Evolutionary conservation across 1,140 invertebrate species (phyloP).

Genomic region (Caenorhabditis brenneri): DNA sequence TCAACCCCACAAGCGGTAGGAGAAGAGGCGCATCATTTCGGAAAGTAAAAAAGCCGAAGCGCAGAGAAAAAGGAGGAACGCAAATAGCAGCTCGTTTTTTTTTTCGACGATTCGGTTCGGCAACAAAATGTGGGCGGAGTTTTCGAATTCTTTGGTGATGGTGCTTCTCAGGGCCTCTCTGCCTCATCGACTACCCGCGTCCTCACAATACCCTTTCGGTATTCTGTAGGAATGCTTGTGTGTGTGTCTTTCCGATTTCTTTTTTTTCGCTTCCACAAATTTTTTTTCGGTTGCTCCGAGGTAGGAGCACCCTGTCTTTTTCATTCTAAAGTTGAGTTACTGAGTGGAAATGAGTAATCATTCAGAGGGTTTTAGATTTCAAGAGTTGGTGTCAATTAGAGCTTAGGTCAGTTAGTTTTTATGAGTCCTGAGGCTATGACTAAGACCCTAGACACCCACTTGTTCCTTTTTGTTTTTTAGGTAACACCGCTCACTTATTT

Average conservation of each 20-base stretch:
- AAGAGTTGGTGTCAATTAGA: constrained; percentile 3
- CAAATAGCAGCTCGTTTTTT: constrained; percentile 43
- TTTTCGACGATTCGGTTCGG: constrained; percentile 34
- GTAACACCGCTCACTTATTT: background rate
- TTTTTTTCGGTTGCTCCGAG: constrained; percentile 24
- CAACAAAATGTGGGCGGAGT: constrained; percentile 38
- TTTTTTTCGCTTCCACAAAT: constrained; percentile 35
- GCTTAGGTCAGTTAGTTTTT: background rate
- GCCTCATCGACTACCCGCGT: constrained; percentile 23
- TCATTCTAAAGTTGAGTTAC: background rate
- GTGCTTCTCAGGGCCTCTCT: constrained; percentile 28
- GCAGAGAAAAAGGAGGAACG: constrained; percentile 26
- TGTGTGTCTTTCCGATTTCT: constrained; percentile 35
- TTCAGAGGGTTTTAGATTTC: background rate
- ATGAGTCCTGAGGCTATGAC: constrained; percentile 10
- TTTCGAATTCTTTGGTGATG: background rate
- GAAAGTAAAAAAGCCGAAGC: background rate
- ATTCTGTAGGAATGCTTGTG: constrained; percentile 37
- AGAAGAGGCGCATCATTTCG: background rate
- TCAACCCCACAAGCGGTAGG: too few relatives aligned
- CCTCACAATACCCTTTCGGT: constrained; percentile 39
- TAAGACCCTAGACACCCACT: background rate
- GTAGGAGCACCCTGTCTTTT: background rate
- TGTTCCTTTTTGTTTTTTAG: background rate
- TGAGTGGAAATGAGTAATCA: background rate